These are phyloP conservation scores for Antitype chi DNA, from an alignment of 2,888 invertebrate genomes.

Conservation along the genomic window DNA sequence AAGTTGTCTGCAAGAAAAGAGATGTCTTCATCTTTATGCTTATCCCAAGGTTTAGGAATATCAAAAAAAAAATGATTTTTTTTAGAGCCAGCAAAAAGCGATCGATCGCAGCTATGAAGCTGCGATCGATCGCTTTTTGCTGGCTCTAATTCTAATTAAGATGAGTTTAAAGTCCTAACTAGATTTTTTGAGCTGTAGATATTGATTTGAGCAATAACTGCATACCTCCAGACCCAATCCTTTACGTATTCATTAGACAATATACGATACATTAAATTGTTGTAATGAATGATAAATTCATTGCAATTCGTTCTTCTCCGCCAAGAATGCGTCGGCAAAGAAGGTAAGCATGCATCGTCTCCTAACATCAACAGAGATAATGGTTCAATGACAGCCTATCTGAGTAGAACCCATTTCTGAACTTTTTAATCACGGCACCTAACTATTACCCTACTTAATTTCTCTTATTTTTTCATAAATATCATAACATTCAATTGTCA, in stretches of 20 bases:
- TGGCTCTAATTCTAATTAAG: neutral
- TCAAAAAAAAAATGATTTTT: no score
- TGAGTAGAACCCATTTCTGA: neutral
- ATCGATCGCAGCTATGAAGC: no score
- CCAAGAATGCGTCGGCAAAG: neutral
- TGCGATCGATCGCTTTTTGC: neutral
- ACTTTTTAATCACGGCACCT: neutral
- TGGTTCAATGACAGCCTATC: neutral
- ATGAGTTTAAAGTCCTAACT: neutral
- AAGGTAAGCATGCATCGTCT: neutral
- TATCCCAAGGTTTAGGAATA: neutral
- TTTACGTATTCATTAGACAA: neutral
- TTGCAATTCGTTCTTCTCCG: neutral
- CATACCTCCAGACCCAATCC: neutral
- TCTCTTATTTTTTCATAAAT: conserved; percentile 37
- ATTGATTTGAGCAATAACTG: neutral
- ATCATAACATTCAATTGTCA: conserved; percentile 63
- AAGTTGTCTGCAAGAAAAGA: neutral
- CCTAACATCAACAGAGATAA: neutral
- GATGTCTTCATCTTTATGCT: neutral
- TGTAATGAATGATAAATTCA: neutral
- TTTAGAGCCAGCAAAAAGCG: no score
- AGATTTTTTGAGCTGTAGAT: neutral
- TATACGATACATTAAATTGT: neutral
- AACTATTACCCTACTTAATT: conserved; percentile 12